Conservation (phyloP, 2,797 vertebrate species). For the Mormyrus proboscirostris region DNA sequence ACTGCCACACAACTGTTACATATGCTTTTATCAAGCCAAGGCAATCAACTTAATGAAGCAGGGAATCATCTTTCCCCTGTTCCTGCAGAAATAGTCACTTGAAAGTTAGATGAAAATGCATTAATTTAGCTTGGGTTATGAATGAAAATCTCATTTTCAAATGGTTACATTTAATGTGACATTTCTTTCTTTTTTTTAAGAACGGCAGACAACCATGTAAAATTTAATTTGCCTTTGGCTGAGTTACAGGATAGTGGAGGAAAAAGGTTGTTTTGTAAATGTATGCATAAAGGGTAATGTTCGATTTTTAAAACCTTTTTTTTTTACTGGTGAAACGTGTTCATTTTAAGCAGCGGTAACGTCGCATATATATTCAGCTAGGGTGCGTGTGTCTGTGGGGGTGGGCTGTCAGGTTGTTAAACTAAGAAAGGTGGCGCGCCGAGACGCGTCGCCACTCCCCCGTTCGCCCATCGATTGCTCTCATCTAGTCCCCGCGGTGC, state of each 20-base stretch:
- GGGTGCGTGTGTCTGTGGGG: neutral
- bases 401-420: conserved; percentile 12
- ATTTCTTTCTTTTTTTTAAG: neutral
- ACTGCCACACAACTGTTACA: neutral
- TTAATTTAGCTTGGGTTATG: neutral
- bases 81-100: neutral
- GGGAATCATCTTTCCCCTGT: neutral
- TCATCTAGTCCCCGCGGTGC: conserved; percentile 60
- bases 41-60: neutral
- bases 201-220: neutral
- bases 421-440: conserved; percentile 26
- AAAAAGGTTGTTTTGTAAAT: neutral
- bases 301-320: neutral
- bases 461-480: conserved; percentile 68
- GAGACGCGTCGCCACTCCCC: conserved; percentile 51
- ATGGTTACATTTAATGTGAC: neutral
- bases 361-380: neutral
- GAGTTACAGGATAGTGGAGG: neutral
- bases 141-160: neutral
- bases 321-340: neutral
- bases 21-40: neutral
- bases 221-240: neutral
- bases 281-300: neutral
- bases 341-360: neutral
- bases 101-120: conserved; percentile 2